Evolutionary conservation across 2,113 vertebrate species (phyloP).

Genomic region (Ammodramus savannarum): DNA sequence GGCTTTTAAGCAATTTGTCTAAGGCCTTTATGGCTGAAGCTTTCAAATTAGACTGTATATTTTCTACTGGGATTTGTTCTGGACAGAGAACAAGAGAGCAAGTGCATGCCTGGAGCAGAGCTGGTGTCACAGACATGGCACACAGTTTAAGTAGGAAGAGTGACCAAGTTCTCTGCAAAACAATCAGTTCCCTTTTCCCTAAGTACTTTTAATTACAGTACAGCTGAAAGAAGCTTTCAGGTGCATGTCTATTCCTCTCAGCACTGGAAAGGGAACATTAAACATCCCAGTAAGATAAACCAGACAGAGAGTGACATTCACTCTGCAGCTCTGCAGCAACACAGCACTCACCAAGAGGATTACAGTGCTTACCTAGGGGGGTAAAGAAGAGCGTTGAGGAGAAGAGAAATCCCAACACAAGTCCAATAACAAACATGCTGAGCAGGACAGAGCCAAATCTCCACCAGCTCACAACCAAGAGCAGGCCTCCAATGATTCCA

Average conservation of each 20-base stretch:
- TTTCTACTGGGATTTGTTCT: not conserved
- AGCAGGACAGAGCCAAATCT: conserved; percentile 81
- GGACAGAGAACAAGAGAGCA: not conserved
- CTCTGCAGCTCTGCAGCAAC: not conserved
- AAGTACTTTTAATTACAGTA: not conserved
- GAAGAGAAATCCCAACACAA: conserved; percentile 85
- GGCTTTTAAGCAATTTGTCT: not conserved
- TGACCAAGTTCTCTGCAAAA: not conserved
- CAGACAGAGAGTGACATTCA: not conserved
- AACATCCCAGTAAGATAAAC: not conserved
- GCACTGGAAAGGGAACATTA: not conserved
- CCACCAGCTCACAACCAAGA: conserved; percentile 90
- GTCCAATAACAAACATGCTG: conserved; percentile 80
- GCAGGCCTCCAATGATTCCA: conserved; percentile 80
- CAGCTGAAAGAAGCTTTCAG: not conserved
- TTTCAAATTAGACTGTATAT: not conserved
- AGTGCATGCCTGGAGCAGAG: not conserved
- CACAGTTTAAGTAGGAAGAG: not conserved
- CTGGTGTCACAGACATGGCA: not conserved
- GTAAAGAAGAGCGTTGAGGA: conserved; percentile 83
- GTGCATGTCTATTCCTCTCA: not conserved
- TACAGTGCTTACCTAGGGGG: conserved; percentile 80
- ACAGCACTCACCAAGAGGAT: not conserved
- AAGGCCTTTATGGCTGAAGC: not conserved
- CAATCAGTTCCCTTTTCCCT: not conserved